Percentiles rank a stretch among this genome's conserved stretches.
Evolutionary conservation across 2,113 vertebrate species (phyloP).

Genomic region (Chrysochloris asiatica): DNA sequence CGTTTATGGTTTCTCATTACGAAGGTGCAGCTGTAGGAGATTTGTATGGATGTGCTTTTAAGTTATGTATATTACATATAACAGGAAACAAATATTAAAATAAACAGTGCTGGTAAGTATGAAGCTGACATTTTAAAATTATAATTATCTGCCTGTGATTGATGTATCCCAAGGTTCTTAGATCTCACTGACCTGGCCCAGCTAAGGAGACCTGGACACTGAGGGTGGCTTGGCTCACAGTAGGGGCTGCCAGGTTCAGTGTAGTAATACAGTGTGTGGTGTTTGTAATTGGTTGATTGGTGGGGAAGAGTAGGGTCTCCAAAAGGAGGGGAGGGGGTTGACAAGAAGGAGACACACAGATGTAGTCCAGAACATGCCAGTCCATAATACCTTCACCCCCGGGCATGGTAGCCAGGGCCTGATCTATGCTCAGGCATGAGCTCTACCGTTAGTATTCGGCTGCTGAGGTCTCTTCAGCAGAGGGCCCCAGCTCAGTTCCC

Average conservation of each 20-base stretch:
- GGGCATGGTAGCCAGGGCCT: conserved; percentile 13
- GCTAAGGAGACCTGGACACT: conserved; percentile 62
- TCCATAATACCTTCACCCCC: conserved; percentile 57
- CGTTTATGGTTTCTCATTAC: conserved; percentile 83
- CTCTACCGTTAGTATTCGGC: conserved; percentile 6
- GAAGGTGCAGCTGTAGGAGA: conserved; percentile 83
- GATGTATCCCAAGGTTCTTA: conserved; percentile 83
- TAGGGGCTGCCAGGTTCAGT: conserved; percentile 51
- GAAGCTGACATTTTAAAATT: conserved; percentile 79
- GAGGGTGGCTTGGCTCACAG: conserved; percentile 38
- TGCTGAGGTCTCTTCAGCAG: neutral
- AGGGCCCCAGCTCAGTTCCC: conserved; percentile 21
- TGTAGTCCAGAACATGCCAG: neutral
- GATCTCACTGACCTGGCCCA: conserved; percentile 75
- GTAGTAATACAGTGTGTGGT: conserved; percentile 74
- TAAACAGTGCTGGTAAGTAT: conserved; percentile 85
- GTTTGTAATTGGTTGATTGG: conserved; percentile 77
- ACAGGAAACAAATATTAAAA: conserved; percentile 84
- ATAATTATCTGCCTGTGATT: conserved; percentile 84
- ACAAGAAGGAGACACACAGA: conserved; percentile 61
- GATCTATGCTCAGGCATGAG: conserved; percentile 1
- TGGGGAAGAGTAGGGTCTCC: conserved; percentile 45
- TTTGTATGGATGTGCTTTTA: conserved; percentile 87
- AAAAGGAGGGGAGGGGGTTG: conserved; percentile 45
- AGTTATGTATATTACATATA: conserved; percentile 88